Evolutionary conservation across 2,113 vertebrate genomes (phyloP), one percentile per base, ranked within the genome.

Genomic region (Seriola rivoliana): DNA sequence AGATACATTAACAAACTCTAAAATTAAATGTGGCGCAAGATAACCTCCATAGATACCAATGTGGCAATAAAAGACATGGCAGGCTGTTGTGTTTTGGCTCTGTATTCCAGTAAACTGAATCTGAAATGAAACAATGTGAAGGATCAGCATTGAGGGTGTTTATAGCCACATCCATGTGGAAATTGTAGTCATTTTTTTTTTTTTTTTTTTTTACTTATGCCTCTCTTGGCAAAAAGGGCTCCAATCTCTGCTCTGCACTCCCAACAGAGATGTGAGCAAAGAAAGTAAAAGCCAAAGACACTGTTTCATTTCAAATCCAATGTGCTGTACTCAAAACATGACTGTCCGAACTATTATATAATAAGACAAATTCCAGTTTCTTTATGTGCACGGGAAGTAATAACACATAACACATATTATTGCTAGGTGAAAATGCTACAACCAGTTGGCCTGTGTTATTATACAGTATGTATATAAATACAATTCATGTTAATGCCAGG

Each of bases 401-500:
- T 42, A 42, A 42, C 40, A 42, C 8, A 42, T 36, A 36, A 21
- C 40, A 42, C 8, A 10, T 25, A 36, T 69, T 82, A 82, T n/a
- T 80, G 71, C 48, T 44, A 8, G 4, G 2, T 52, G 14, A 67
- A 69, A 80, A 68, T 78, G 69, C 54, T 71, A 75, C 23, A 16
- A 40, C 55, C n/a, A 72, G 23, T 67, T 38, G 9, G 5, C 32
- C 50, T 65, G 62, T 8, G 46, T 21, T 25, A 59, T 23, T 23
- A 40, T 17, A 23, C 17, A 63, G 38, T 44, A 25, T 34, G 1
- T 6, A 17, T 55, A 12, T 5, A 34, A 21, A 8, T 70, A 0
- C 4, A 44, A 60, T 40, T 17, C 54, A 62, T 82, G 65, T 74
- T 8, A 44, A 85, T 79, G 55, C 58, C 79, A 81, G 58, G 64